Evolutionary conservation across 2,797 vertebrate species (phyloP), one percentile per base, ranked within the genome.

Genomic region (Eptatretus atami): DNA sequence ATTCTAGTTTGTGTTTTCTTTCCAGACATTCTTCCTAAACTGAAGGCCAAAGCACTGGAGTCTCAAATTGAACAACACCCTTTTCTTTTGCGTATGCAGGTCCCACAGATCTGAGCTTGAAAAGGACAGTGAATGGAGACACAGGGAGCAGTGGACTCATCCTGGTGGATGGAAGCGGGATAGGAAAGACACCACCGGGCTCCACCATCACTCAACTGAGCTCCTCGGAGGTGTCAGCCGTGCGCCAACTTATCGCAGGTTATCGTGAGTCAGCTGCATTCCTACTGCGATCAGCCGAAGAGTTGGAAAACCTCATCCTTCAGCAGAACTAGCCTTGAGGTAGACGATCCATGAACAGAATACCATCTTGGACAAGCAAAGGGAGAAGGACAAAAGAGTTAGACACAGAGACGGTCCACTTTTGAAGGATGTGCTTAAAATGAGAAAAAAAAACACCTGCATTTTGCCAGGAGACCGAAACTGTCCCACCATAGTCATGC

Each of bases 291-390:
- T 82, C 80, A 31, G 80, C 80, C 66, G 80, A 82, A 67, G 80
- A 82, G 76, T 78, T 82, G 70, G 80, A 82, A 76, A 82, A 80
- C 73, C 79, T 82, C 65, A 81, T 82, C 74, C 76, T 82, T 71
- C 80, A 82, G 74, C 80, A 82, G 76, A 82, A 82, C 78, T 82
- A 77, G 80, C 70, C 72, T 44, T 44, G 31, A 44, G 31, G 31
- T 44, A 44, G 31, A 44, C 3, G 31, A 44, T 44, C 31, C 2
- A 44, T 44, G 31, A 44, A 44, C 31, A 4, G 31, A 44, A 44
- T 8, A 44, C 31, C 31, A 44, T 44, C 4, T 44, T 44, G 31
- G 31, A 44, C 31, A 44, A 44, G 31, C 31, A 44, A 44, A 44
- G 31, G 31, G 31, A 44, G 31, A 44, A 44, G 31, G 31, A 44